Conservation (phyloP, 2,113 vertebrate species). For the Athene noctua region DNA sequence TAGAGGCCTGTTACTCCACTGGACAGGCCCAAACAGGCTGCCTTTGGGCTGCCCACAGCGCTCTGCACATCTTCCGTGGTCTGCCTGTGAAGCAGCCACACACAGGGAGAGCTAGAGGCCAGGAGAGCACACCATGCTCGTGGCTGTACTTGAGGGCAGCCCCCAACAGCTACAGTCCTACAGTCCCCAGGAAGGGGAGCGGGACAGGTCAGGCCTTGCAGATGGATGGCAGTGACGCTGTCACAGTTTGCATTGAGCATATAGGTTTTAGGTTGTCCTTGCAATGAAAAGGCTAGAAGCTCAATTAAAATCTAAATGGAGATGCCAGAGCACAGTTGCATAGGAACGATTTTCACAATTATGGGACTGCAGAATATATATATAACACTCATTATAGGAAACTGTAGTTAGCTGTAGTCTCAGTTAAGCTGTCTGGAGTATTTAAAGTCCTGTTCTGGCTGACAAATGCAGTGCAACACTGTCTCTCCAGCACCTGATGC, state of each 20-base stretch:
- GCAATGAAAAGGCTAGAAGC: not conserved
- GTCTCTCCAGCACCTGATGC: not conserved
- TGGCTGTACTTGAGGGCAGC: not conserved
- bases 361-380: not conserved
- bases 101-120: not conserved
- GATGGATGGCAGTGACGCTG: not conserved
- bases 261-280: not conserved
- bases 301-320: not conserved
- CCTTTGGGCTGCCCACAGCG: not conserved
- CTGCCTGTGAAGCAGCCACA: not conserved
- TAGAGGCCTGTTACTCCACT: not conserved
- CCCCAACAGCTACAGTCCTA: not conserved
- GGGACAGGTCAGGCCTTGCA: not conserved
- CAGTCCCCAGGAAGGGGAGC: not conserved
- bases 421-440: not conserved
- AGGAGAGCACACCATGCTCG: accelerated
- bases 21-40: not conserved
- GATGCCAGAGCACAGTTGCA: not conserved
- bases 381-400: not conserved
- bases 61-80: not conserved
- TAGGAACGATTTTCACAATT: not conserved
- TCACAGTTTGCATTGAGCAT: not conserved
- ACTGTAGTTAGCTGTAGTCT: not conserved
- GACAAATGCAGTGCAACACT: not conserved
- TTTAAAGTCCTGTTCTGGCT: not conserved